Percentiles rank a stretch among this genome's conserved stretches.
These are phyloP conservation scores for Malurus leucopterus DNA, from an alignment of 2,797 vertebrate species.

Conservation along the genomic window DNA sequence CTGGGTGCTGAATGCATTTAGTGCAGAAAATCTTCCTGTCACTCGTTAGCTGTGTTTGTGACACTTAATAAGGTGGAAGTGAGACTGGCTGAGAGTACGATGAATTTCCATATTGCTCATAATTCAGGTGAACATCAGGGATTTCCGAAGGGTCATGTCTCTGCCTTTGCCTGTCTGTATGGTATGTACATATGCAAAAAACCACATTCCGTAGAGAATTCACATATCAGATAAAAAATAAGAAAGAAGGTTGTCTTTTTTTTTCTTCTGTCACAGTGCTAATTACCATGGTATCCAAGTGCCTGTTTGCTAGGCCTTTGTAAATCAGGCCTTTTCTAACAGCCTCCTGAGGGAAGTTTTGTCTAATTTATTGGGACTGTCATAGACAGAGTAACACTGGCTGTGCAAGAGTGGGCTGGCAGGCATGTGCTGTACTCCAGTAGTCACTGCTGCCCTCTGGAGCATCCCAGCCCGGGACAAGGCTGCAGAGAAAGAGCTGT, in stretches of 20 bases:
- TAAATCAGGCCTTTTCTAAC: background rate
- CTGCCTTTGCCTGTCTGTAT: background rate
- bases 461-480: background rate
- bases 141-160: background rate
- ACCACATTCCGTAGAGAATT: background rate
- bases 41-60: background rate
- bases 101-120: background rate
- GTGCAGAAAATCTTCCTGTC: background rate
- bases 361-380: background rate
- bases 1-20: background rate
- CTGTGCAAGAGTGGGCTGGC: background rate
- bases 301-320: background rate
- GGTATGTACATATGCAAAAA: background rate
- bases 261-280: background rate
- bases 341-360: background rate
- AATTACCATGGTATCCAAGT: background rate
- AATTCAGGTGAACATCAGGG: background rate
- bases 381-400: rapidly evolving
- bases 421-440: background rate
- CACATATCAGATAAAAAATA: background rate
- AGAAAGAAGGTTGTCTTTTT: background rate
- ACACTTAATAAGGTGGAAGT: background rate
- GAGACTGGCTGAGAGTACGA: background rate
- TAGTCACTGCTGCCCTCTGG: background rate
- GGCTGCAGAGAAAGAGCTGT: background rate